A percentile compares a stretch with the other conserved stretches of the same genome.
Evolutionary conservation across 2,113 vertebrate species (phyloP).

Genomic region (Pionites leucogaster): DNA sequence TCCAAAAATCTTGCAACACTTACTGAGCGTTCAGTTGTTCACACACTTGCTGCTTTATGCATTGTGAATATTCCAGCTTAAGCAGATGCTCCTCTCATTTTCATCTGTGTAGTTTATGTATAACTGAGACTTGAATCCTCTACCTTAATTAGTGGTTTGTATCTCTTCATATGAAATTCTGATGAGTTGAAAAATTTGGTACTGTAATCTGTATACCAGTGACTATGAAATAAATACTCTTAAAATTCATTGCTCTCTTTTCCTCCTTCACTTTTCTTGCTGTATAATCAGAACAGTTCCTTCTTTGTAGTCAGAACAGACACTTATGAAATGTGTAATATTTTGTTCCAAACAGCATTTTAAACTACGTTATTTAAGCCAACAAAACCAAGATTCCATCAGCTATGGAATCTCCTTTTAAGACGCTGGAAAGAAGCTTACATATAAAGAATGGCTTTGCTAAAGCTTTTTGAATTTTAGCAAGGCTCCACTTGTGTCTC

Average conservation of each 20-base stretch:
- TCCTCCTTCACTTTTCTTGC: neutral
- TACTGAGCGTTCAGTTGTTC: neutral
- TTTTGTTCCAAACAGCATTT: neutral
- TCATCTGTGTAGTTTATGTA: neutral
- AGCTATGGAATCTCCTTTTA: neutral
- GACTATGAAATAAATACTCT: constrained; percentile 27
- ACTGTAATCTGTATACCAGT: neutral
- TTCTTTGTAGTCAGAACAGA: neutral
- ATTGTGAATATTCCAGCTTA: neutral
- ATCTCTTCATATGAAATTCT: neutral
- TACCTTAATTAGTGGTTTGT: constrained; percentile 2
- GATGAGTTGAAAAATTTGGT: neutral
- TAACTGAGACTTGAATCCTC: neutral
- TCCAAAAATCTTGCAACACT: neutral
- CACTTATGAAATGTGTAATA: neutral
- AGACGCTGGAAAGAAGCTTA: neutral
- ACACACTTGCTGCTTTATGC: neutral
- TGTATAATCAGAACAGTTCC: neutral
- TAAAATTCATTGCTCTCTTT: neutral
- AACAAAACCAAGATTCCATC: neutral
- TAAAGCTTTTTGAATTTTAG: neutral
- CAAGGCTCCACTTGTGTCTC: neutral
- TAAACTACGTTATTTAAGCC: neutral
- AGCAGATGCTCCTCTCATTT: neutral
- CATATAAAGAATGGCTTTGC: neutral